These are phyloP conservation scores for Sisyra terminalis DNA, from an alignment of 2,888 invertebrate species.

Conservation along the genomic window DNA sequence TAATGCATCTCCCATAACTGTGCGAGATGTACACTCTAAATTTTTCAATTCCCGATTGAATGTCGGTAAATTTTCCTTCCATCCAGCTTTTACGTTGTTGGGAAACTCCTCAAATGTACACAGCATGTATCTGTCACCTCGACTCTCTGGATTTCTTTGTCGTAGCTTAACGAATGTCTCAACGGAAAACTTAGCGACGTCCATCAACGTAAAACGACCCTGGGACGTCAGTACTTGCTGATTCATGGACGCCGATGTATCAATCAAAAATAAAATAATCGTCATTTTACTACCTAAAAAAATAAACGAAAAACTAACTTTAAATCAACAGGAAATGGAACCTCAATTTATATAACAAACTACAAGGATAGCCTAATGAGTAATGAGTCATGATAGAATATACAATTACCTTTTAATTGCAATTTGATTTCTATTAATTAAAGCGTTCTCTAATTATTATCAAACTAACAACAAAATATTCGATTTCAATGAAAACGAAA, in stretches of 20 bases:
- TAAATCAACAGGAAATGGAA: too few relatives aligned
- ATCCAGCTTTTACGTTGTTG: slow-evolving; percentile 92
- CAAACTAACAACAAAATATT: too few relatives aligned
- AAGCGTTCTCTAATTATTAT: too few relatives aligned
- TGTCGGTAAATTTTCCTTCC: slow-evolving; percentile 95
- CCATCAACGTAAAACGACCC: slow-evolving; percentile 75
- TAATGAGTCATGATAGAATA: too few relatives aligned
- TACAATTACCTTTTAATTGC: too few relatives aligned
- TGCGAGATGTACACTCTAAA: slow-evolving; percentile 80
- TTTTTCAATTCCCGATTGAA: slow-evolving; percentile 97
- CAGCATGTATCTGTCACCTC: slow-evolving; percentile 97
- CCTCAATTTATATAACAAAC: too few relatives aligned
- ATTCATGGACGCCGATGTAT: slow-evolving; percentile 99
- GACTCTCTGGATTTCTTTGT: slow-evolving; percentile 85
- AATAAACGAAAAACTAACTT: too few relatives aligned
- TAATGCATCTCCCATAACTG: slow-evolving; percentile 84
- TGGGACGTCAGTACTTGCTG: slow-evolving; percentile 92
- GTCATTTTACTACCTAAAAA: slow-evolving; percentile 57
- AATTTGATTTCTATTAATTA: too few relatives aligned
- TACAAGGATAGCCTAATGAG: too few relatives aligned
- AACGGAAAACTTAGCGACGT: slow-evolving; percentile 96
- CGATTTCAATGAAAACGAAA: too few relatives aligned
- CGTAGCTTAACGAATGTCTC: slow-evolving; percentile 98
- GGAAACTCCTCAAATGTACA: slow-evolving; percentile 98
- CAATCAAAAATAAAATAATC: slow-evolving; percentile 98